Conservation (phyloP, 2,888 invertebrate species). For the Harpalus rubripes region DNA sequence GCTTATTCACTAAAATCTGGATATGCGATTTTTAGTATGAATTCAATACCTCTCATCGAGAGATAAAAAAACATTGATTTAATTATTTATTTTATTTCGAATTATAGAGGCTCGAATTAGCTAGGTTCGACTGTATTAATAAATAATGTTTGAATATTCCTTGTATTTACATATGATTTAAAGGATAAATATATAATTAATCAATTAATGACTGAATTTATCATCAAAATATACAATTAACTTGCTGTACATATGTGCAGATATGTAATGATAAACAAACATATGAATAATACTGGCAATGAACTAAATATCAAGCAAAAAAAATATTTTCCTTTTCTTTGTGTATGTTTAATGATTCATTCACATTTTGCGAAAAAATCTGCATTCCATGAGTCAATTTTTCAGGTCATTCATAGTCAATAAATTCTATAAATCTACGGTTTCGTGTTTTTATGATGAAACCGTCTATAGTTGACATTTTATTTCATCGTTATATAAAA, state of each 20-base stretch:
- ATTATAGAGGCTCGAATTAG: no score
- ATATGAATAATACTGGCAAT: background rate
- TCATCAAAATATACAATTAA: background rate
- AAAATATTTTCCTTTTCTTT: background rate
- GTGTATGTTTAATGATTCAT: background rate
- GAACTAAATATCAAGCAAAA: background rate
- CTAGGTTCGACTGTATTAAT: no score
- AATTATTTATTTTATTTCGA: no score
- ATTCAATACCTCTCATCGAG: no score
- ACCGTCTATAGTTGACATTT: background rate
- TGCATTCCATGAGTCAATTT: background rate
- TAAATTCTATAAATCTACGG: slow-evolving; percentile 25
- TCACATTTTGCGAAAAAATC: background rate
- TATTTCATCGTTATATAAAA: background rate
- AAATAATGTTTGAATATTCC: no score
- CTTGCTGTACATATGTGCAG: background rate
- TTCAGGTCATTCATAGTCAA: slow-evolving; percentile 23
- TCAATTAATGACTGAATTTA: background rate
- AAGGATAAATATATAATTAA: background rate
- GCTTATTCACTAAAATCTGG: no score
- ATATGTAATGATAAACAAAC: background rate
- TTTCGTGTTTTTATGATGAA: slow-evolving; percentile 7
- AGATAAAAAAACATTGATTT: no score
- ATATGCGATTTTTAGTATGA: no score
- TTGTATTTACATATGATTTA: background rate